Conservation (phyloP, 2,113 vertebrate species). For the Tachysurus fulvidraco region DNA sequence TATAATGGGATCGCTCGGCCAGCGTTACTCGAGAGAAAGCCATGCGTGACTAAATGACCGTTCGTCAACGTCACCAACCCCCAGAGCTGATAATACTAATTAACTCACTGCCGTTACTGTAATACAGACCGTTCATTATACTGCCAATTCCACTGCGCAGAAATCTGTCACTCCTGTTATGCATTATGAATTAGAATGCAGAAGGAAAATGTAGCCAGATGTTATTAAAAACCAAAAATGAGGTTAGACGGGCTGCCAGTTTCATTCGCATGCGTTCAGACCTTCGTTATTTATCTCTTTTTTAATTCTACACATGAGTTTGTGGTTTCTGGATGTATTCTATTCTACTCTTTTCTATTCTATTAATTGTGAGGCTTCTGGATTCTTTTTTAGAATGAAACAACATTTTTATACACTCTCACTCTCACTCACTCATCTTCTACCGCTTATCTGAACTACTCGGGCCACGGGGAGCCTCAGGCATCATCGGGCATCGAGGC, state of each 20-base stretch:
- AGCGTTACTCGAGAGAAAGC: neutral
- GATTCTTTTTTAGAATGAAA: too few species aligned
- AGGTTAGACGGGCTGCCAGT: neutral
- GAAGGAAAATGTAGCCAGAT: neutral
- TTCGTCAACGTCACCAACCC: neutral
- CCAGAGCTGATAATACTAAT: constrained; percentile 21
- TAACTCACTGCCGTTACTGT: neutral
- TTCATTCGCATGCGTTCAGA: neutral
- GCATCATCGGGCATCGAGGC: too few species aligned
- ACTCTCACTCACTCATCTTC: too few species aligned
- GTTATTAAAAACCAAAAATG: neutral
- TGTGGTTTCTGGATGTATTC: too few species aligned
- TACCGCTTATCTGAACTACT: too few species aligned
- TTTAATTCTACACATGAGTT: too few species aligned
- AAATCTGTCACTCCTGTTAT: neutral
- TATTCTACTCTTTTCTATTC: too few species aligned
- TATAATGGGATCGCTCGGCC: neutral
- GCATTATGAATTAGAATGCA: constrained; percentile 14
- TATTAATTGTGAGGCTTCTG: too few species aligned
- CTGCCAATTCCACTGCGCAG: neutral
- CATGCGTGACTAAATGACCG: neutral
- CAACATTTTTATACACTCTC: too few species aligned
- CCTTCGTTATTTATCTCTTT: too few species aligned
- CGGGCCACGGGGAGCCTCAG: too few species aligned
- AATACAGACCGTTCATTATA: constrained; percentile 15